Base-by-base conservation (phyloP, 92 coral and sea anemone genomes). In the Actinostola sp. region DNA sequence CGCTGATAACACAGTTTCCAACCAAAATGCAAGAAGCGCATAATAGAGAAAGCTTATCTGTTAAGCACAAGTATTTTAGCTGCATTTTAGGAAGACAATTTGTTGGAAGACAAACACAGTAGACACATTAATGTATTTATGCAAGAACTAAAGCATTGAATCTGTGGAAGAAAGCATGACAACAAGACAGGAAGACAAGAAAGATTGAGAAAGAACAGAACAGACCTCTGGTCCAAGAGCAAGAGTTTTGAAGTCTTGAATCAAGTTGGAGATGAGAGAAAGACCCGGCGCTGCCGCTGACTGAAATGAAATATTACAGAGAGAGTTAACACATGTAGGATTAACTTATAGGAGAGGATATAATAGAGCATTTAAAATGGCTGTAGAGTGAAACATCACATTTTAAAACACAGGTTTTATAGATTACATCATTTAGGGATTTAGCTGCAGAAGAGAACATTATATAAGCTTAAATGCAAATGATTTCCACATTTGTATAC, bases 181-280 rank as follows among this genome's bases (percentile, higher is more conserved):
- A 69, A 29, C 26, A 29, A 23, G 51, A 36, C 1, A 55, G 41
- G 11, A 19, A 57, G 63, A 57, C 29, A 72, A 61, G 59, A 32
- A 71, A 82, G 79, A 86, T 75, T 35, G 85, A 71, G 7, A 70
- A 73, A 75, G 77, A 76, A 61, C 26, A 55, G 70, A 56, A 94
- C 97, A 88, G 96, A 94, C 98, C 98, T 94, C 98, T 45, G 92
- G 97, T 61, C 98, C 98, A 4, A 94, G 87, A 76, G 98, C 97
- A 51, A 94, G 92, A 68, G 91, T 87, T 85, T 94, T 94, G 92
- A 94, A 88, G 80, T 94, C 98, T 85, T 94, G 97, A 53, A 94
- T 85, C 84, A 94, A 76, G 83, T 89, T 90, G 80, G 96, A 78
- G 84, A 90, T 70, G 71, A 90, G 92, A 87, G 96, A 90, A 41